Conservation (phyloP, 2,113 vertebrate species). For the Cyprinodon variegatus region DNA sequence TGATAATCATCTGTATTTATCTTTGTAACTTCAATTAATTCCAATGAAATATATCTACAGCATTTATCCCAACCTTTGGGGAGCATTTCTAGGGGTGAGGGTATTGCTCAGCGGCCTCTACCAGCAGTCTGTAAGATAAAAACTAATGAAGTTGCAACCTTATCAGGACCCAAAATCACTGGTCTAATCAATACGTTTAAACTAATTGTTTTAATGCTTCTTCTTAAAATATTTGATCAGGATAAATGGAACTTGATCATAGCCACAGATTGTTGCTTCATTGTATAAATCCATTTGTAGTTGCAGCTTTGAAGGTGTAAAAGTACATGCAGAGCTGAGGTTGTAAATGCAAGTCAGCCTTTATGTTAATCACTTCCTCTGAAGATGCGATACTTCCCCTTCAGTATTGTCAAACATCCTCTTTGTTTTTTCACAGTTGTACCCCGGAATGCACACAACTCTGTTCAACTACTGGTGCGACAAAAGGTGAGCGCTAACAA, state of each 20-base stretch:
- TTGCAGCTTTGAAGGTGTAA: neutral
- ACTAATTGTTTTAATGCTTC: too few relatives aligned
- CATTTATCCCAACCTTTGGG: too few relatives aligned
- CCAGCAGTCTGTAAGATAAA: too few relatives aligned
- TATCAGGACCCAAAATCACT: too few relatives aligned
- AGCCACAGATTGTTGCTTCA: neutral
- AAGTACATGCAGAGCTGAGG: neutral
- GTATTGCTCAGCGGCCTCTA: too few relatives aligned
- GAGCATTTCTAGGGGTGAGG: too few relatives aligned
- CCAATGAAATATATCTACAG: too few relatives aligned
- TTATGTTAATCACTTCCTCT: constrained; percentile 54
- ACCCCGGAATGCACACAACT: constrained; percentile 8
- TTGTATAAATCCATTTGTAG: neutral
- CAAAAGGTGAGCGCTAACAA: constrained; percentile 34
- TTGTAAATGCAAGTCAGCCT: neutral
- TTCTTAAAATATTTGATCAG: too few relatives aligned
- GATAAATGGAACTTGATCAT: neutral
- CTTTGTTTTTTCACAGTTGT: constrained; percentile 62
- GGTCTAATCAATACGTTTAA: too few relatives aligned
- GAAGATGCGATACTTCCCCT: constrained; percentile 50
- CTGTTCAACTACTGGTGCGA: rapidly evolving
- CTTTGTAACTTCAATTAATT: too few relatives aligned
- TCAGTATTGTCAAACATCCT: constrained; percentile 30
- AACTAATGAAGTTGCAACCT: too few relatives aligned
- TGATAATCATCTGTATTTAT: too few relatives aligned